Base-by-base conservation (phyloP, 2,113 vertebrate species). In the Turdus rufiventris region DNA sequence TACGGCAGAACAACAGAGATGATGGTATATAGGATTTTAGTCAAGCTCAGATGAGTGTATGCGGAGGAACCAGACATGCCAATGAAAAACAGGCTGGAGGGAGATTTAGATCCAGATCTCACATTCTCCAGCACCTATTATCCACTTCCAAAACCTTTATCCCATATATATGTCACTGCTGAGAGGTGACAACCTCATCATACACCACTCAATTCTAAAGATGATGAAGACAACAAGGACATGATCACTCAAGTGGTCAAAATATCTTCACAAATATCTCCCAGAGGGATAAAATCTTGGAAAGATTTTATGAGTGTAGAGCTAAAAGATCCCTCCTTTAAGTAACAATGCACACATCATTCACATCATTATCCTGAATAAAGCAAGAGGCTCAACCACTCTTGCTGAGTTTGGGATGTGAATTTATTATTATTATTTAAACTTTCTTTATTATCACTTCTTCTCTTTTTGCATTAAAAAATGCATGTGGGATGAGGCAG, bases 11-110 rank as follows among this genome's bases (percentile, higher is more conserved):
- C 23, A 45, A 57, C 0, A 5, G 48, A 84, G n/a, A 75, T 38
- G 20, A 74, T 6, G 6, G 20, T 21, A 80, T 56, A 33, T 19
- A 24, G 15, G 18, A 77, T 21, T 87, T 65, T 21, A 53, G 40
- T 54, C 33, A 36, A 72, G 56, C 19, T 75, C 31, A 29, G 73
- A 4, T 1, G 1, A 80, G 14, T 2, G 0, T 0, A 28, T 6
- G 50, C 1, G 5, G 23, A 71, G 10, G 20, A 33, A 51, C 8
- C n/a, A n/a, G 24, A 36, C 12, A 10, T 31, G 60, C 42, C 1
- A 2, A 15, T 40, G 26, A 33, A 17, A 25, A 36, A 38, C 56
- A 51, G n/a, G 24, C 20, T 81, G 42, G 24, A 76, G 18, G 13
- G 17, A 33, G 54, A 18, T 36, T 76, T 14, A 43, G 31, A 53